Base-by-base conservation (phyloP, 2,888 invertebrate species). In the Phalera bucephala region DNA sequence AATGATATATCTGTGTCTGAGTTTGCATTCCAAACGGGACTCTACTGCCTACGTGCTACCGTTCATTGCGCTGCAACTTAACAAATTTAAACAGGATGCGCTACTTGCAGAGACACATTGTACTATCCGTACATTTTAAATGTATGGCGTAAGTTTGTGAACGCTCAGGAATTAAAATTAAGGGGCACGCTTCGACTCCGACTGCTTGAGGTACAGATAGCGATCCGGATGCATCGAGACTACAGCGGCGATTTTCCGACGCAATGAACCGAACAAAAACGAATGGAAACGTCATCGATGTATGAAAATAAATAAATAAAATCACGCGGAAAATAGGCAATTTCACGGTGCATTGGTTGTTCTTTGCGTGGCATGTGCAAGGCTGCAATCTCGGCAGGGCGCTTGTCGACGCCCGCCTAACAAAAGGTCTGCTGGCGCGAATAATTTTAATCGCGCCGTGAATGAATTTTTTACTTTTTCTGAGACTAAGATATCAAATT, bases 271-370 rank as follows among this genome's bases (percentile, higher is more conserved):
- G 70, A 55, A 52, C 57, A 39, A 58, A 52, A 76, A 70, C 65
- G 68, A 80, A 79, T 76, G 74, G 64, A 75, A 81, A 78, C 78
- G 73, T 81, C 82, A 82, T 82, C 76, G 76, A 59, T 67, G 79
- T 82, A 84, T 85, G 82, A 84, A 19, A 85, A 86, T 86, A 87
- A 87, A 87, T 85, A 86, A 86, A 87, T 86, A 88, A 86, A 85
- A 82, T 85, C 86, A 83, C 70, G 83, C 79, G 84, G 88, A 86
- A 89, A 88, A 89, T 87, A 87, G 88, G 81, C 88, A 86, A 89
- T 89, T 89, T 89, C 82, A 87, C 87, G 86, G 83, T 87, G 87
- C 85, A 89, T 88, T 87, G 82, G 72, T 43, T 66, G 77, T 79
- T 81, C 86, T 87, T 84, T 82, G 80, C 80, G 76, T 72, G 73